Evolutionary conservation across 2,888 invertebrate genomes (phyloP), one percentile per base, ranked within the genome.

Genomic region (Emmelina monodactyla): DNA sequence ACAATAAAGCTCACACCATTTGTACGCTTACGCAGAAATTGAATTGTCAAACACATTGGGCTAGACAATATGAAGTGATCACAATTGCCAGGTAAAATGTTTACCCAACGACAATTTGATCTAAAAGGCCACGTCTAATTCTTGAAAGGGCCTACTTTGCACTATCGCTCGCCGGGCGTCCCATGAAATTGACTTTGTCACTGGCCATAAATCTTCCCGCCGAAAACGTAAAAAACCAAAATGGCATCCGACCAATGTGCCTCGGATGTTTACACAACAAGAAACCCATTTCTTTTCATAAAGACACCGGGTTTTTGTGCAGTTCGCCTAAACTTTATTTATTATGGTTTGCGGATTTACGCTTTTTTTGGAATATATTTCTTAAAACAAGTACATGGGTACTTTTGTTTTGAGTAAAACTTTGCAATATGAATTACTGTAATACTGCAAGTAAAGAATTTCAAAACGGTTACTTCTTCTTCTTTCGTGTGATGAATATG

Each of bases 111-210:
- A 62, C 72, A 69, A 72, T 76, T 69, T 65, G 58, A 62, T 67
- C 57, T 66, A 71, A 73, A 68, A 69, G 65, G 61, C 66, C 66
- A 54, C 61, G 62, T 55, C 44, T 46, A 19, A 19, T n/a, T n/a
- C n/a, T n/a, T n/a, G n/a, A n/a, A n/a, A n/a, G n/a, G n/a, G 47
- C 50, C 50, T 49, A 57, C 47, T 64, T 60, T 64, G 69, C 63
- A 64, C 51, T 64, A 68, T 68, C 65, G 48, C 52, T 45, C 44
- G 49, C 54, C n/a, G n/a, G 57, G 49, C 58, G 53, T 52, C 58
- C 69, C 75, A 62, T 68, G 62, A 76, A 76, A 78, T 78, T 70
- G 71, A 76, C 75, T 72, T 69, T 76, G 79, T 76, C 76, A 73
- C 65, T 64, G 63, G 46, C 59, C 67, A 70, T 78, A 78, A 78